Percentiles rank a stretch among this genome's conserved stretches.
Conservation (phyloP, 1,140 invertebrate genomes). For the Apis cerana region DNA sequence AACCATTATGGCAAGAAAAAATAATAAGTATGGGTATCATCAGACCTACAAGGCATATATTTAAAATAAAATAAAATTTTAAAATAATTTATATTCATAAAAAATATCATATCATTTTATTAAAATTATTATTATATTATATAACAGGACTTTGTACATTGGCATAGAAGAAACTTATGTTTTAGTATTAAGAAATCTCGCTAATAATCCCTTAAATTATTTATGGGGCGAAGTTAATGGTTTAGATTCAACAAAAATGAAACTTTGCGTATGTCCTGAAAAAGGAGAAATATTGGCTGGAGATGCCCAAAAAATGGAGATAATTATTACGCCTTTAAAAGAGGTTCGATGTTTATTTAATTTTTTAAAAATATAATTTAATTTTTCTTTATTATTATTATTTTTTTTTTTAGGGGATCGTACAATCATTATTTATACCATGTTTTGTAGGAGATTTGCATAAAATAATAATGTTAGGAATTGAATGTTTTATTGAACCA, state of each 20-base stretch:
- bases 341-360: constrained; percentile 31
- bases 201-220: background rate
- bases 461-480: constrained; percentile 38
- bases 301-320: constrained; percentile 2
- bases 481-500: constrained; percentile 51
- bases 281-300: background rate
- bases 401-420: constrained; percentile 28
- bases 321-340: constrained; percentile 17
- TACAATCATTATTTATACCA: constrained; percentile 38
- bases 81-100: background rate
- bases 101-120: too few relatives aligned
- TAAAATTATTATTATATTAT: too few relatives aligned
- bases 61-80: too few relatives aligned
- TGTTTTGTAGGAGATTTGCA: constrained; percentile 28
- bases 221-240: constrained; percentile 30
- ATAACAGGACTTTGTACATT: constrained; percentile 15
- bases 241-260: constrained; percentile 10
- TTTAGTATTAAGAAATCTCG: constrained; percentile 11
- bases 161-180: constrained; percentile 26
- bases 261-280: constrained; percentile 22
- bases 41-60: constrained; percentile 25
- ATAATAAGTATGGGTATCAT: constrained; percentile 23
- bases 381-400: background rate
- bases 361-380: constrained; percentile 3
- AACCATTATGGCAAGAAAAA: background rate